phyloP scores from a whole-genome alignment of 2,888 invertebrate species.

The Tachina fera region DNA sequence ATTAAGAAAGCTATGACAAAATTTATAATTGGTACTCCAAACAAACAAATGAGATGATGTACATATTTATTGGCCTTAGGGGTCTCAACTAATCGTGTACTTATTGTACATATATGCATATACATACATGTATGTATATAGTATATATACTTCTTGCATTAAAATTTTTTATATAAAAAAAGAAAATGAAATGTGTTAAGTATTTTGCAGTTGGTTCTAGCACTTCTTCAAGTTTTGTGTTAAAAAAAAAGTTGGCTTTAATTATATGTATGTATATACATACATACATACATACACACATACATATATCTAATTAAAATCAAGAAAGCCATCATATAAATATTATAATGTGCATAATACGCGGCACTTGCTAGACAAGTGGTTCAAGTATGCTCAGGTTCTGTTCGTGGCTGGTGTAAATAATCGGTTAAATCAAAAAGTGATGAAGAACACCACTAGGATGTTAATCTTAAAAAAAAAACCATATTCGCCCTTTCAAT shows the following conservation, averaged over 20 bases:
- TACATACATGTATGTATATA: background rate
- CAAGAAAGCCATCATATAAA: background rate
- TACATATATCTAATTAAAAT: constrained; percentile 40
- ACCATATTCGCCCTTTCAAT: no score
- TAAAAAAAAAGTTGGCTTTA: constrained; percentile 25
- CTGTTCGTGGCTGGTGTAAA: no score
- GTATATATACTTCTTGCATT: background rate
- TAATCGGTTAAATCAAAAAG: no score
- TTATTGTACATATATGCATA: constrained; percentile 2
- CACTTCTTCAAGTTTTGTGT: constrained; percentile 40
- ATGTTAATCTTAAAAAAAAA: no score
- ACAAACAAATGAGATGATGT: constrained; percentile 61
- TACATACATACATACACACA: no score
- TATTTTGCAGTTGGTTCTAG: constrained; percentile 64
- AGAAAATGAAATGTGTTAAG: constrained; percentile 62
- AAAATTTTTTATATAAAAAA: background rate
- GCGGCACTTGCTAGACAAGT: no score
- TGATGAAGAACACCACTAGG: no score
- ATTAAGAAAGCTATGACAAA: constrained; percentile 49
- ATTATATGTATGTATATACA: constrained; percentile 5
- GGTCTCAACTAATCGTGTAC: constrained; percentile 38
- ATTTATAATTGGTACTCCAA: constrained; percentile 64
- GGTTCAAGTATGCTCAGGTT: no score
- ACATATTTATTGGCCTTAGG: constrained; percentile 41
- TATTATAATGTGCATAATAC: background rate